Base-by-base conservation (phyloP, 2,797 vertebrate genomes). In the Sparidentex hasta region DNA sequence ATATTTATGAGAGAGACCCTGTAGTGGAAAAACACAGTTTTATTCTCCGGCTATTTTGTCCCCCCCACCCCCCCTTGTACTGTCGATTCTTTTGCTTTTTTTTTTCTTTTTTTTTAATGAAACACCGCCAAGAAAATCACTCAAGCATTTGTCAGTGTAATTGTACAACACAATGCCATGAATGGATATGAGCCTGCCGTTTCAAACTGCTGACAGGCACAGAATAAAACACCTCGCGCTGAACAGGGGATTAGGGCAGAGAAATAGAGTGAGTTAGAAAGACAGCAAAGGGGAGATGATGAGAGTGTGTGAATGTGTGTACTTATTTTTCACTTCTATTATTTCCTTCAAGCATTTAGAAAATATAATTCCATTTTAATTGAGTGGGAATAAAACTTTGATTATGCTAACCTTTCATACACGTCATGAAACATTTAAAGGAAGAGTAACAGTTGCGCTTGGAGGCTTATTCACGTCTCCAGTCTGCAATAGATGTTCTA, bases 121-220 rank as follows among this genome's bases (percentile, higher is more conserved):
- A 96, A 95, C 89, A 89, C 87, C 79, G 69, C 91, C 93, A 93
- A 93, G 89, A 93, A 95, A 96, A 96, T 94, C 94, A 94, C 92
- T 95, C 94, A 95, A 93, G 94, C 95, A 94, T 95, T 95, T 96
- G 95, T 95, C 95, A 94, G 90, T 91, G 93, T 95, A 95, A 96
- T 95, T 95, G 93, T 95, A 94, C 91, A 93, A 95, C 95, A 95
- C 94, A 95, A 95, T 95, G 92, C 88, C 90, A 94, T 95, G 93
- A 96, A 96, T 96, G 95, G 94, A 94, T 95, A 95, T 95, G 93
- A 94, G 93, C 81, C 83, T 82, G 90, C 89, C 88, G 79, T 94
- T 92, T 94, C 92, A 93, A 94, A 94, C 84, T 92, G 93, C 94
- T 95, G 94, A 94, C 94, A 93, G 90, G 80, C 88, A 87, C 85